Evolutionary conservation across 2,113 vertebrate genomes (phyloP), one percentile per base, ranked within the genome.

Genomic region (Candoia aspera): DNA sequence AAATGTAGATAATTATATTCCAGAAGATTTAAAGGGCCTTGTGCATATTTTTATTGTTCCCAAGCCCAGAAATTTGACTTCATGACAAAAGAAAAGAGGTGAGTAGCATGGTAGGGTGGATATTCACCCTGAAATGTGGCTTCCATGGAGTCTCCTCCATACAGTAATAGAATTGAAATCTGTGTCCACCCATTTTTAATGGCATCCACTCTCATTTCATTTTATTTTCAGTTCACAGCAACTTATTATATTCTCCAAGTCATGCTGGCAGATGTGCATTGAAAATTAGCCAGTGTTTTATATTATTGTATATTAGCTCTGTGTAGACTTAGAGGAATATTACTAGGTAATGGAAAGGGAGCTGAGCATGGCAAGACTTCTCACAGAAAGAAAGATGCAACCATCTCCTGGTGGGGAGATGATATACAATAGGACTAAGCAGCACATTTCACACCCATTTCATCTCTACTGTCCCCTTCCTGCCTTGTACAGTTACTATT

Each of bases 201-300:
- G 57, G 29, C 58, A 54, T 33, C 29, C 21, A 88, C 60, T 60
- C 57, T 92, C 42, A 79, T 92, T 87, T 92, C 26, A 83, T 83
- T 79, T 59, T 49, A 49, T 83, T 88, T 60, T 42, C 91, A 84
- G 86, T 92, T 84, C 91, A 92, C 55, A 92, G 57, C 86, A 92
- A 88, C 68, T 60, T 88, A 92, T 88, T 92, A 53, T 53, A 84
- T 60, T 62, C 60, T 92, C 57, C 49, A 92, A 83, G 91, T 37
- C n/a, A 19, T 88, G 11, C 42, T 24, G 54, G 26, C 15, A 55
- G 19, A 84, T 5, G 19, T 33, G 0, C 42, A 59, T 57, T 84
- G 91, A 88, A 89, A 88, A 84, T 84, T 88, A 33, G 55, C 9
- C 42, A 49, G 68, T 37, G 68, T 54, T 92, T 92, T 92, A 88